A percentile compares a stretch with the other conserved stretches of the same genome.
phyloP scores from a whole-genome alignment of 64 coral and sea anemone genomes.

The Stichodactyla helianthus region DNA sequence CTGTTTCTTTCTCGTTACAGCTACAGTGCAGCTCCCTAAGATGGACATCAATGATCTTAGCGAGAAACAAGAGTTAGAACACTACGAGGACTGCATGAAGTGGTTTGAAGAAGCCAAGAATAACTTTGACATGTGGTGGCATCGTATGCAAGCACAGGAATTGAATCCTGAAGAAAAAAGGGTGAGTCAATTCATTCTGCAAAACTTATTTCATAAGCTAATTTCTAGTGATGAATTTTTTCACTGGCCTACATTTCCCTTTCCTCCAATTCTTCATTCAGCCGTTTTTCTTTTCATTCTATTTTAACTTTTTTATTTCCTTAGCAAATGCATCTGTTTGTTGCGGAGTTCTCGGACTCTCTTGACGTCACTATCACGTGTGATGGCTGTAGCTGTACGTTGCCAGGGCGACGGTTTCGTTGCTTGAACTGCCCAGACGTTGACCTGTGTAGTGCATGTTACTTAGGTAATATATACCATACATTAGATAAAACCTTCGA shows the following conservation, averaged over 20 bases:
- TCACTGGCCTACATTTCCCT: not conserved
- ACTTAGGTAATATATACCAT: conserved; percentile 36
- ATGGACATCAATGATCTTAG: conserved; percentile 70
- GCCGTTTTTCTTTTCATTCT: not conserved
- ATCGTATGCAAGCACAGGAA: conserved; percentile 30
- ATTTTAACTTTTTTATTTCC: not conserved
- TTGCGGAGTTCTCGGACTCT: conserved; percentile 75
- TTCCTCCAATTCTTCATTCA: not conserved
- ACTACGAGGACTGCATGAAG: conserved; percentile 86
- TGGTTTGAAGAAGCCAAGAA: conserved; percentile 85
- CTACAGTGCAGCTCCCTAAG: conserved; percentile 65
- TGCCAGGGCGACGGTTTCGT: conserved; percentile 68
- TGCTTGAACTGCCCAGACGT: conserved; percentile 88
- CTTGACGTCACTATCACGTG: conserved; percentile 93
- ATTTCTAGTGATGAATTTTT: not conserved
- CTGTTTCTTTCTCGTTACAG: conserved; percentile 1
- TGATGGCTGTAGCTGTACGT: conserved; percentile 78
- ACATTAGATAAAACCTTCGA: not conserved
- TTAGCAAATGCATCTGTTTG: conserved; percentile 95
- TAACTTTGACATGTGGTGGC: conserved; percentile 72
- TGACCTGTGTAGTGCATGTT: conserved; percentile 87
- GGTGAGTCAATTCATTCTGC: conserved; percentile 22
- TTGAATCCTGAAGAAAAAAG: conserved; percentile 67
- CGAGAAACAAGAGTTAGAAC: conserved; percentile 89
- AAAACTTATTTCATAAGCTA: not conserved